Evolutionary conservation across 37 sponge, comb jelly and placozoan genomes (phyloP).

Genomic region (Spongilla lacustris): DNA sequence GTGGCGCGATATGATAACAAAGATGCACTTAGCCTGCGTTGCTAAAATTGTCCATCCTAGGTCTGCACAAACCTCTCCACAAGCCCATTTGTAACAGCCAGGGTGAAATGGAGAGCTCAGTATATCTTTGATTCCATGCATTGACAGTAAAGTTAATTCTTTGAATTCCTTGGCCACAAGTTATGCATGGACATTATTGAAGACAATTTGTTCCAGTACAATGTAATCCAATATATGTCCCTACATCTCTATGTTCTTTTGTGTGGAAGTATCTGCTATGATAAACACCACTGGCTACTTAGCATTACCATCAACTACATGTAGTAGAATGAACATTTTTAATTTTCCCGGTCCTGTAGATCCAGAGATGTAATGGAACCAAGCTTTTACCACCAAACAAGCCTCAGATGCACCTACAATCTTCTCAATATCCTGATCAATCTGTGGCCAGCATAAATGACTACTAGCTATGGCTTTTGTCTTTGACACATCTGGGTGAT

Average conservation of each 20-base stretch:
- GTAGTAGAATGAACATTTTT: too few species aligned
- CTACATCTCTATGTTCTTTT: slow-evolving; percentile 23
- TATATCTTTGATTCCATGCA: slow-evolving; percentile 41
- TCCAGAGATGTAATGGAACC: too few species aligned
- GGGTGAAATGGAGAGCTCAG: slow-evolving; percentile 37
- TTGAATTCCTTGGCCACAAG: slow-evolving; percentile 35
- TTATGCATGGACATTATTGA: slow-evolving; percentile 59
- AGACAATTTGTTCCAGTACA: slow-evolving; percentile 51
- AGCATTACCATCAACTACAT: too few species aligned
- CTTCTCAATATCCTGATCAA: not conserved
- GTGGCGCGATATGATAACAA: slow-evolving; percentile 14
- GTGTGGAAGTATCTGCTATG: slow-evolving; percentile 30
- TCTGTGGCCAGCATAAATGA: slow-evolving; percentile 46
- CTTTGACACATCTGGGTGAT: slow-evolving; percentile 24
- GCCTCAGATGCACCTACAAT: too few species aligned
- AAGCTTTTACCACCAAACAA: too few species aligned
- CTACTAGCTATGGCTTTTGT: slow-evolving; percentile 49
- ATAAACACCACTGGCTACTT: too few species aligned
- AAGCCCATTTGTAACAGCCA: slow-evolving; percentile 34
- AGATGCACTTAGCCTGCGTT: not conserved
- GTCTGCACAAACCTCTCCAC: slow-evolving; percentile 54
- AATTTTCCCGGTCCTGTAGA: too few species aligned
- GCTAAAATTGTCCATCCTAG: slow-evolving; percentile 13
- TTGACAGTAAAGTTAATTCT: not conserved
- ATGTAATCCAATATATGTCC: slow-evolving; percentile 20